These are phyloP conservation scores for Boloria selene DNA, from an alignment of 2,888 invertebrate genomes.

Conservation along the genomic window DNA sequence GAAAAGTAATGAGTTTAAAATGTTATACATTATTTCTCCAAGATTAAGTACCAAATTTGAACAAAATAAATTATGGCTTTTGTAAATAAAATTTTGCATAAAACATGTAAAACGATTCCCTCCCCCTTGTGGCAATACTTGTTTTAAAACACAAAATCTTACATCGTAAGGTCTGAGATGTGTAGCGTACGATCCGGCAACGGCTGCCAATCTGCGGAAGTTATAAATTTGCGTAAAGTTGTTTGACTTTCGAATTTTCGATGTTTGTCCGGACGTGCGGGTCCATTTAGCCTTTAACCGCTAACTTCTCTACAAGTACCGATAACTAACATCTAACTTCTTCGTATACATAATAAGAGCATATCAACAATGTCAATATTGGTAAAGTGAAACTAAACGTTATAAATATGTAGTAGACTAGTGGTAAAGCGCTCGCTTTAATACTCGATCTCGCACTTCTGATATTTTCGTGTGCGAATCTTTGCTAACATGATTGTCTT, in stretches of 20 bases:
- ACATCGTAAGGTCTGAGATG: conserved; percentile 16
- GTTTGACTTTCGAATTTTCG: conserved; percentile 77
- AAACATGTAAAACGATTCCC: neutral
- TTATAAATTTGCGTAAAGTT: conserved; percentile 80
- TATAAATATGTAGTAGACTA: no score
- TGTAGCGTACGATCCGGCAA: conserved; percentile 29
- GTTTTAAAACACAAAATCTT: conserved; percentile 11
- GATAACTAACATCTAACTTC: conserved; percentile 39
- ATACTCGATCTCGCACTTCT: no score
- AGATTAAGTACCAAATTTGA: no score
- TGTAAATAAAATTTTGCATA: no score
- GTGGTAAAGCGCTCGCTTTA: no score
- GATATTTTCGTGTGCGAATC: no score
- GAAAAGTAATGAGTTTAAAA: no score
- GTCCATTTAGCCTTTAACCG: conserved; percentile 73
- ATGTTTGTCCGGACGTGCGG: conserved; percentile 79
- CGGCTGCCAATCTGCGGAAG: conserved; percentile 55
- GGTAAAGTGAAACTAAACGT: neutral
- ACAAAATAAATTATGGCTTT: no score
- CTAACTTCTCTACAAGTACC: conserved; percentile 57
- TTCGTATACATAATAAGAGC: conserved; percentile 15
- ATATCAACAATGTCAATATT: conserved; percentile 9
- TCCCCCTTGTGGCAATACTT: neutral
- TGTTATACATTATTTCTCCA: no score
- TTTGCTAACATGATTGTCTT: no score